These are phyloP conservation scores for Nymphalis polychloros DNA, from an alignment of 2,888 invertebrate species.

Conservation along the genomic window DNA sequence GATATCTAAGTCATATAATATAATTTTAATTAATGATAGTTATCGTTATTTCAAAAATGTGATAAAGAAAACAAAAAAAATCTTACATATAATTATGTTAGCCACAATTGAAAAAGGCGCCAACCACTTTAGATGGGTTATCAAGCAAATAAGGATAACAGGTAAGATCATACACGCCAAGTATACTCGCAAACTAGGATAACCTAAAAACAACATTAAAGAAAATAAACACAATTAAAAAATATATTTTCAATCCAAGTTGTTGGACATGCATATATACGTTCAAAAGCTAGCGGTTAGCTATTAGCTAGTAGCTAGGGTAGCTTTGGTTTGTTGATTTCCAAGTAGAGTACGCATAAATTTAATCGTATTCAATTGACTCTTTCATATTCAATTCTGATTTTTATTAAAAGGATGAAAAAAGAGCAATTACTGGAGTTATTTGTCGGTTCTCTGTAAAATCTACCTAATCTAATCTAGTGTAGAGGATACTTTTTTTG, in stretches of 20 bases:
- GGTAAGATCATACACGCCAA: slow-evolving; percentile 52
- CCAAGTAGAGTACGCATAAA: background rate
- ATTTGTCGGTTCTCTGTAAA: background rate
- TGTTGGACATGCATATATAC: too few relatives aligned
- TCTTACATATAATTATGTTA: slow-evolving; percentile 59
- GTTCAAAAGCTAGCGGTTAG: too few relatives aligned
- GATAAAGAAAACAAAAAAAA: background rate
- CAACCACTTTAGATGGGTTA: slow-evolving; percentile 60
- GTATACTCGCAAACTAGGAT: slow-evolving; percentile 54
- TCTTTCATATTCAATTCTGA: too few relatives aligned
- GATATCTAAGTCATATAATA: too few relatives aligned
- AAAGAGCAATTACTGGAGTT: too few relatives aligned
- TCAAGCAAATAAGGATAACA: slow-evolving; percentile 56
- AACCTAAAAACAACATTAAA: slow-evolving; percentile 47
- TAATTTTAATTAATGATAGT: too few relatives aligned
- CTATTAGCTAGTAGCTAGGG: too few relatives aligned
- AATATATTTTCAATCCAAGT: too few relatives aligned
- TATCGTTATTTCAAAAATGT: background rate
- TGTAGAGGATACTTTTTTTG: too few relatives aligned
- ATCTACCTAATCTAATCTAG: too few relatives aligned
- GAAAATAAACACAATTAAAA: background rate
- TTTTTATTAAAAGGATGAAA: too few relatives aligned
- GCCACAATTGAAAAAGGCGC: slow-evolving; percentile 64
- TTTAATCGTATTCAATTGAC: background rate
- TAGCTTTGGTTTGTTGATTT: too few relatives aligned